Evolutionary conservation across 2,113 vertebrate genomes (phyloP).

Genomic region (Istiophorus platypterus): DNA sequence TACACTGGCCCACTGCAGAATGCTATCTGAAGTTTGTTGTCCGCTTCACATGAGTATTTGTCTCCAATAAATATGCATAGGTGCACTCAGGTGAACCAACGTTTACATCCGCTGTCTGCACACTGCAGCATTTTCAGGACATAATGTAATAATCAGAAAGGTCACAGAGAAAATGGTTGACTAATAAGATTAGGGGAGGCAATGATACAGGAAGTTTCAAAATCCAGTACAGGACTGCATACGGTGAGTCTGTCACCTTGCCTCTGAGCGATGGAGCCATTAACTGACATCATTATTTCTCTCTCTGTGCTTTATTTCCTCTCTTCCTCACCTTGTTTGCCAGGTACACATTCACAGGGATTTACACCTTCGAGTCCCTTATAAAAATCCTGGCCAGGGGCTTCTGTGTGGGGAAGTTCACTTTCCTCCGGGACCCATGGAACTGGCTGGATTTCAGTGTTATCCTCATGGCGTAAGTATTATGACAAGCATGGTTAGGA

Average conservation of each 20-base stretch:
- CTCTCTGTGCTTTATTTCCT: slow-evolving; percentile 24
- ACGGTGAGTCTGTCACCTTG: background rate
- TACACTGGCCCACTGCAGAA: no score
- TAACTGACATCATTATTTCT: background rate
- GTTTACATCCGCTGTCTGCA: background rate
- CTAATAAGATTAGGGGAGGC: background rate
- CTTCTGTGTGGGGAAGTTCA: slow-evolving; percentile 97
- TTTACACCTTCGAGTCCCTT: slow-evolving; percentile 99
- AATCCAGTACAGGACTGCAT: background rate
- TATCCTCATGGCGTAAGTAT: slow-evolving; percentile 99
- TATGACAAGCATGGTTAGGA: slow-evolving; percentile 37
- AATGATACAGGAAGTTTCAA: background rate
- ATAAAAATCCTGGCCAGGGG: slow-evolving; percentile 98
- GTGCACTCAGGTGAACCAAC: background rate
- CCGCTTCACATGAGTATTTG: no score
- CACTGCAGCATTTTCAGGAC: background rate
- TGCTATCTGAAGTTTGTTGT: no score
- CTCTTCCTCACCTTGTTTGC: background rate
- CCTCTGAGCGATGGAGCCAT: background rate
- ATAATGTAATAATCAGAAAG: slow-evolving; percentile 6
- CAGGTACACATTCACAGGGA: slow-evolving; percentile 99
- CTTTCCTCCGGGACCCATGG: slow-evolving; percentile 97
- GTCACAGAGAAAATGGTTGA: background rate
- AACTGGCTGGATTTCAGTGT: slow-evolving; percentile 99
- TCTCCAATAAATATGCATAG: background rate